phyloP scores from a whole-genome alignment of 2,113 vertebrate genomes.

The Pantherophis guttatus region DNA sequence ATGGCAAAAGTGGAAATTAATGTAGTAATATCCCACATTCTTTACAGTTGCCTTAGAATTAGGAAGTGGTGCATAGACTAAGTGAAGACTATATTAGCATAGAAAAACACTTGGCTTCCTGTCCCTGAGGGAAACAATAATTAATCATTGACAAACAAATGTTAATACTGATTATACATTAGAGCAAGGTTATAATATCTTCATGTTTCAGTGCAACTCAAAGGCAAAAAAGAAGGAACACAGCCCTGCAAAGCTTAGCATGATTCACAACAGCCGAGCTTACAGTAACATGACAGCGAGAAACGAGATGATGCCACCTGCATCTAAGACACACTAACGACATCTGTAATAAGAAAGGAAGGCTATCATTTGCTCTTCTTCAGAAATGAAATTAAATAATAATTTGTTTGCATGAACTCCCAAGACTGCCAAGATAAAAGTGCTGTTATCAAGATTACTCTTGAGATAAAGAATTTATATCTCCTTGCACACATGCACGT shows the following conservation, averaged over 20 bases:
- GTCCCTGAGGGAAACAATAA: constrained; percentile 52
- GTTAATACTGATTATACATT: constrained; percentile 46
- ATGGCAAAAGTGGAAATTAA: constrained; percentile 40
- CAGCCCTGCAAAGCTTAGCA: constrained; percentile 29
- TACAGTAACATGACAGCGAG: constrained; percentile 12
- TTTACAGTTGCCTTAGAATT: constrained; percentile 30
- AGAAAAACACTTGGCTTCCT: constrained; percentile 49
- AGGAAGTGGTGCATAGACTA: constrained; percentile 36
- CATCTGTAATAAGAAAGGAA: constrained; percentile 31
- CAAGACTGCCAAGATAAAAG: neutral
- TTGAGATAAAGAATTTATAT: neutral
- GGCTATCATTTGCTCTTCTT: neutral
- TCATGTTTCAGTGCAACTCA: constrained; percentile 26
- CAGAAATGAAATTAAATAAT: neutral
- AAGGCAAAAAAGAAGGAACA: constrained; percentile 2
- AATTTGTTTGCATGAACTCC: neutral
- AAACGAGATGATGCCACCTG: neutral
- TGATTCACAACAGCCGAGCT: constrained; percentile 18
- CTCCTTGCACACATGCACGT: too few species aligned
- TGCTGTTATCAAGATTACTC: neutral
- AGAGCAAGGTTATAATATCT: constrained; percentile 49
- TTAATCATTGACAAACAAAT: constrained; percentile 63
- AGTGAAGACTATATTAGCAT: constrained; percentile 57
- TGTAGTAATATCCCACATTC: constrained; percentile 45
- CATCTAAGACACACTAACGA: neutral